Evolutionary conservation across 2,888 invertebrate species (phyloP), one percentile per base, ranked within the genome.

Genomic region (Tanytarsus gracilentus): DNA sequence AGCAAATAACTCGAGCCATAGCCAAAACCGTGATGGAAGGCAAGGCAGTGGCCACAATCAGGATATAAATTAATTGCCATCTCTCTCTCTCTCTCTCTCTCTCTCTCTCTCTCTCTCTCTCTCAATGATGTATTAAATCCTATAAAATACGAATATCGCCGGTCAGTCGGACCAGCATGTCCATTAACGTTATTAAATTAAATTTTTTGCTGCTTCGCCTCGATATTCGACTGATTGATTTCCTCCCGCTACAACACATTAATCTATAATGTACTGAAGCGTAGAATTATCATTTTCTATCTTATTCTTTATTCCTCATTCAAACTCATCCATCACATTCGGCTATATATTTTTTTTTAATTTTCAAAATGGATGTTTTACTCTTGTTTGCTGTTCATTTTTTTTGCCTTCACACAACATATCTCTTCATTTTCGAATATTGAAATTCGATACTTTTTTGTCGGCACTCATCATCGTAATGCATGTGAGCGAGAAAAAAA

Each of bases 161-260:
- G 58, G 55, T 40, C 55, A 56, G 36, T 30, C 7, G 14, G 4
- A 16, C 1, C 33, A 44, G 14, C 26, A n/a, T 40, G 25, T 33
- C 58, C 58, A 58, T 58, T 58, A 58, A 25, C 30, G 29, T 30
- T 58, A 58, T 58, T 58, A 58, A 58, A 30, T 58, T 58, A 14
- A 23, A 48, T 44, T 58, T 18, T 33, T 11, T 27, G 11, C 26
- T 23, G 8, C 14, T 40, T 25, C 14, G 25, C 26, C 40, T 40
- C 25, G n/a, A 58, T 44, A 29, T 33, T 33, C 36, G n/a, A 48
- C 44, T 44, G 44, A 44, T 44, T 44, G 44, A 23, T 44, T 44
- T 44, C n/a, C 16, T 40, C 3, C 40, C 9, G 18, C 40, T 23
- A 23, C 1, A 23, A 11, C 3, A 1, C 16, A 40, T 14, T 18